Evolutionary conservation across 1,140 invertebrate genomes (phyloP), one percentile per base, ranked within the genome.

Genomic region (Temnothorax longispinosus): DNA sequence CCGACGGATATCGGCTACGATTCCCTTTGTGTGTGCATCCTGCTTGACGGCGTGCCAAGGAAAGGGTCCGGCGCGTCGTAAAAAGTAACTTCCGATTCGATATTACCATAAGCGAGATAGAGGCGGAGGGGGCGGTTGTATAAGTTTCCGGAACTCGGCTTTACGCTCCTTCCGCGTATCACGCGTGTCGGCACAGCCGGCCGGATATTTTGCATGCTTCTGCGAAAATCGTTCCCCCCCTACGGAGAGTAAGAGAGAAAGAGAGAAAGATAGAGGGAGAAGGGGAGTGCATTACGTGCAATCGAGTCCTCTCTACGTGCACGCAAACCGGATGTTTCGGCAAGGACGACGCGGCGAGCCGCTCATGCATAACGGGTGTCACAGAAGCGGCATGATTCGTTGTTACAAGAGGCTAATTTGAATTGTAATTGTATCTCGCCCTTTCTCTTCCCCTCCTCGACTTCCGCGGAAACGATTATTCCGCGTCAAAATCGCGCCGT

Each of bases 171-270:
- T 93, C 91, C 85, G 78, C 71, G 92, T 92, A 93, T 92, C 74
- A 85, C 74, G 89, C 85, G 87, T 87, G 81, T 90, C 82, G 87
- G 65, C 82, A 81, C 47, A 87, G 88, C 92, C 82, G 88, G 54
- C 84, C 85, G 90, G 87, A 93, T 91, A 90, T 92, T 93, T 93
- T 88, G 88, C 93, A 91, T 90, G 91, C 80, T 93, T 93, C 90
- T 80, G 60, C 82, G 90, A 94, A 94, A 89, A 89, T 71, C 44
- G 52, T n/a, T 38, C 21, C 60, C 38, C 21, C 74, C 8, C 41
- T 54, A n/a, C 11, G 27, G 32, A 60, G 21, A 21, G 21, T 21
- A 21, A 21, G 21, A 0, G 77, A 69, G 21, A 77, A 13, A 80
- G 15, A 41, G 2, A 56, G 15, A 56, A 15, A 56, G 21, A 21